phyloP scores from a whole-genome alignment of 2,113 vertebrate species.

The Prochilodus magdalenae region DNA sequence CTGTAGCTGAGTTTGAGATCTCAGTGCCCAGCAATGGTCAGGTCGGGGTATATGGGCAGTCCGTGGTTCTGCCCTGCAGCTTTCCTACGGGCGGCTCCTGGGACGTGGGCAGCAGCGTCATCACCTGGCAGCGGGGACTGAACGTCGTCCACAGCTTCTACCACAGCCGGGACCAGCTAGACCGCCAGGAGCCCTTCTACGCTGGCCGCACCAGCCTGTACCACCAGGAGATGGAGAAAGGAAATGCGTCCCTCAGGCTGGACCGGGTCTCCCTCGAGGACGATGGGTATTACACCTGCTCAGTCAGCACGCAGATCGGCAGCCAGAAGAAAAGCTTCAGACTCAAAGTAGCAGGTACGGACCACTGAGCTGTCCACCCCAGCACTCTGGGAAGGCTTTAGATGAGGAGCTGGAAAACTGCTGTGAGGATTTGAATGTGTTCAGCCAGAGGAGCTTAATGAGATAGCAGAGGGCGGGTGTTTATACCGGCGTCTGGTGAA shows the following conservation, averaged over 20 bases:
- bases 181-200: slow-evolving; percentile 54
- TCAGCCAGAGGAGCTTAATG: no score
- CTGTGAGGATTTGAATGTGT: no score
- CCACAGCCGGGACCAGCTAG: slow-evolving; percentile 54
- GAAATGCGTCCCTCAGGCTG: slow-evolving; percentile 64
- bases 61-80: slow-evolving; percentile 52
- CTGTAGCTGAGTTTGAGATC: slow-evolving; percentile 53
- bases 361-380: neutral
- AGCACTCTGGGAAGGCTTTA: no score
- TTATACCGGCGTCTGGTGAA: no score
- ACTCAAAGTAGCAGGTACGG: slow-evolving; percentile 59
- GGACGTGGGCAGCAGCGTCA: slow-evolving; percentile 35
- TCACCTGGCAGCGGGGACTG: slow-evolving; percentile 60
- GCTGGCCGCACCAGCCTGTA: slow-evolving; percentile 56
- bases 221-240: slow-evolving; percentile 50
- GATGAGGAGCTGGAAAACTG: no score
- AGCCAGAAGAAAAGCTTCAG: slow-evolving; percentile 57
- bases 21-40: slow-evolving; percentile 40
- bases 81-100: slow-evolving; percentile 45
- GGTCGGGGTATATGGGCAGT: slow-evolving; percentile 27
- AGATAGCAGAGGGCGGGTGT: no score
- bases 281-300: slow-evolving; percentile 59
- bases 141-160: slow-evolving; percentile 66
- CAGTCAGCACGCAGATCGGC: slow-evolving; percentile 55
- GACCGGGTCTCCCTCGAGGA: slow-evolving; percentile 48